These are phyloP conservation scores for Xestoiulus laeticollis DNA, from an alignment of 2,888 invertebrate genomes.

Conservation along the genomic window DNA sequence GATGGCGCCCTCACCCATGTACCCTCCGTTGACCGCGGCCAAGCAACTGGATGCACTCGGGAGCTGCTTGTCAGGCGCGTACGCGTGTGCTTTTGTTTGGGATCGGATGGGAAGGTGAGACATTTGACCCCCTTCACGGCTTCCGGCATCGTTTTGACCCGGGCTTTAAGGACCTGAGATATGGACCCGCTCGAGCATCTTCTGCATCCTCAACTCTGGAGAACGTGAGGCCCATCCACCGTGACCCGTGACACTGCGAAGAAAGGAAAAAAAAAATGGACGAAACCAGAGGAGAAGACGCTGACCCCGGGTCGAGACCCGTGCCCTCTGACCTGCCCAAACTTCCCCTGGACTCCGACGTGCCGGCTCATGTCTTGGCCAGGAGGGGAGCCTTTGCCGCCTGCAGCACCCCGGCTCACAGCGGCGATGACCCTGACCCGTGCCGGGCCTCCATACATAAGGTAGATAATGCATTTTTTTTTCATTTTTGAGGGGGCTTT, in stretches of 20 bases:
- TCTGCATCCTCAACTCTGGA: neutral
- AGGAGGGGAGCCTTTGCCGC: conserved; percentile 18
- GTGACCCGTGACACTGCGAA: conserved; percentile 11
- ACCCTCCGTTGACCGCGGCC: neutral
- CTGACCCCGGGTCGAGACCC: neutral
- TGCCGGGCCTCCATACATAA: neutral
- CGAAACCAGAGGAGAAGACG: neutral
- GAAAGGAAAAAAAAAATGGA: neutral
- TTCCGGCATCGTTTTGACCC: neutral
- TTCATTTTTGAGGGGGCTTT: neutral
- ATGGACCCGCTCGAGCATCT: neutral
- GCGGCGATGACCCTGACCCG: neutral
- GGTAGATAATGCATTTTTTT: neutral
- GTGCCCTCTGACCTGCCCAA: conserved; percentile 32
- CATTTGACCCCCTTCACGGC: neutral
- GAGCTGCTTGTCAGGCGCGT: neutral
- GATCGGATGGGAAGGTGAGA: neutral
- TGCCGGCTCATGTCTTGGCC: conserved; percentile 30
- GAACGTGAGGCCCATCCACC: neutral
- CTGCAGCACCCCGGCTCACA: neutral
- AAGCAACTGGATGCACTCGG: neutral
- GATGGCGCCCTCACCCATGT: neutral
- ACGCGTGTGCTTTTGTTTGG: conserved; percentile 26
- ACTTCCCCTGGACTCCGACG: conserved; percentile 17
- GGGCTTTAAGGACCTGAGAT: neutral